Evolutionary conservation across 1,140 invertebrate species (phyloP), one percentile per base, ranked within the genome.

Genomic region (Bombus soroeensis): DNA sequence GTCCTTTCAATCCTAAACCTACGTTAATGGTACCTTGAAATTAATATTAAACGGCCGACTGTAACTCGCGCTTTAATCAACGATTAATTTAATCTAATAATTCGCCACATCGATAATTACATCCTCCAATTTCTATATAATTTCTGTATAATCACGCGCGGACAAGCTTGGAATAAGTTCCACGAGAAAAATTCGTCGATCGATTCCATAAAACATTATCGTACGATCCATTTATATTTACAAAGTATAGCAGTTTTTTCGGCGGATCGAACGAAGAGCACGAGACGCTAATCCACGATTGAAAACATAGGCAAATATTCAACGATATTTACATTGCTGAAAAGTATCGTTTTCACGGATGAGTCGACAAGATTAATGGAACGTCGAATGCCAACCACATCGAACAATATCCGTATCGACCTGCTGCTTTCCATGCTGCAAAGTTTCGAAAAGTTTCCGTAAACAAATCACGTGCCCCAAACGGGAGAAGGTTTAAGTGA

Each of bases 41-140:
- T 85, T 72, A 85, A 75, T 85, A 81, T 85, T 74, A 85, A 73
- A 70, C 79, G 71, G 18, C 71, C 70, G 71, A 5, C 71, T 34
- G 43, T 57, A 81, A 68, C 71, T 85, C 47, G 59, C 47, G 84
- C 62, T 85, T 81, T 85, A 85, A 85, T 85, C 79, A 81, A 85
- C 84, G 84, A 81, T 85, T 85, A 85, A 85, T 85, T 81, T 70
- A 85, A 85, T 85, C 84, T 81, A 81, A 85, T 75, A 75, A 81
- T 72, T 68, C 71, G 68, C n/a, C 79, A 64, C 37, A 22, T 25
- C 47, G 72, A 47, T 81, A 85, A 85, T 85, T 81, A 81, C 84
- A 72, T 81, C 43, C 84, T 34, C 39, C 72, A 81, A 81, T 85
- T 66, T 66, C 68, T 62, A 34, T 81, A 53, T 66, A 85, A 74